A percentile compares a stretch with the other conserved stretches of the same genome.
Evolutionary conservation across 2,888 invertebrate species (phyloP).

Genomic region (Aquatica leii): DNA sequence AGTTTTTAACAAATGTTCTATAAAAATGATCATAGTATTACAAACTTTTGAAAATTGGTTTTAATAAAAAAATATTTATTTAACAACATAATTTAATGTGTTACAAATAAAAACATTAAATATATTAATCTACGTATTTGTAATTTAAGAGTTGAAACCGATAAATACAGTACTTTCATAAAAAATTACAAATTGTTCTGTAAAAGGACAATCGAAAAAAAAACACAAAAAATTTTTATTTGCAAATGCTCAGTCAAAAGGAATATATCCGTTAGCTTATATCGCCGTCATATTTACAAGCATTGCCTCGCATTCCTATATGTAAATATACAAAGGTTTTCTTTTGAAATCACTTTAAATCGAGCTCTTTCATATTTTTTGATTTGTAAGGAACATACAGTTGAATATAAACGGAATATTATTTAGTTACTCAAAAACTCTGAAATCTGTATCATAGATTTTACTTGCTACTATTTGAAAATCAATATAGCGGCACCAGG

Average conservation of each 20-base stretch:
- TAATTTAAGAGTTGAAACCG: too few species aligned
- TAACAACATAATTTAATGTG: too few species aligned
- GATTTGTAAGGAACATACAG: neutral
- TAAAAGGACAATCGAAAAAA: constrained; percentile 3
- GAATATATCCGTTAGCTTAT: constrained; percentile 24
- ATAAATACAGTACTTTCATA: too few species aligned
- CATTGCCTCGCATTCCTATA: constrained; percentile 14
- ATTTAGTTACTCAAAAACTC: constrained; percentile 22
- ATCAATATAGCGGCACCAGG: constrained; percentile 54
- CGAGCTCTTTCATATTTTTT: constrained; percentile 19
- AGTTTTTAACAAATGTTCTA: too few species aligned
- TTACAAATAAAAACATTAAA: too few species aligned
- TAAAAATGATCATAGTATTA: too few species aligned
- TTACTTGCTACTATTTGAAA: constrained; percentile 33
- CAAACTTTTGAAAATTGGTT: too few species aligned
- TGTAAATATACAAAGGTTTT: constrained; percentile 25
- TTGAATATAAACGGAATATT: neutral
- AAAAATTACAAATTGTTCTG: neutral
- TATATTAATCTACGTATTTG: too few species aligned
- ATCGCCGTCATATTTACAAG: constrained; percentile 19
- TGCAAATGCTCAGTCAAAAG: constrained; percentile 21
- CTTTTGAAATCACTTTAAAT: constrained; percentile 18
- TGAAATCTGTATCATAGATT: constrained; percentile 28
- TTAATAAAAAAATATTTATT: too few species aligned
- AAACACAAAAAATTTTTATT: constrained; percentile 25